phyloP scores from a whole-genome alignment of 2,113 vertebrate species.

The Poeciliopsis turrubarensis region DNA sequence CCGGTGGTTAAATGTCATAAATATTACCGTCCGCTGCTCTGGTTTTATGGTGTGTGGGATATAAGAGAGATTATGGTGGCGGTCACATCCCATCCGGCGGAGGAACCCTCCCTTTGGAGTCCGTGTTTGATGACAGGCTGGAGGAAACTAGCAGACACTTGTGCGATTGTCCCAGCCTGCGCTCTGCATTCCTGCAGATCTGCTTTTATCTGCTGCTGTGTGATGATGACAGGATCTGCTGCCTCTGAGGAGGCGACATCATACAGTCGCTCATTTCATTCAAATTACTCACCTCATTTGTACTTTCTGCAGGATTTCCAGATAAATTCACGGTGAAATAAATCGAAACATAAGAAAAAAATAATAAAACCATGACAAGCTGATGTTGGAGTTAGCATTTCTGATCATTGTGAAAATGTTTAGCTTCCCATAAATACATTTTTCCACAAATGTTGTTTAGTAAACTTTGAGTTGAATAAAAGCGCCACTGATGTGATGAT shows the following conservation, averaged over 20 bases:
- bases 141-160: constrained; percentile 65
- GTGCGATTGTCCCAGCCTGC: constrained; percentile 47
- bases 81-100: constrained; percentile 56
- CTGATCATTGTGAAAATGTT: too few species aligned
- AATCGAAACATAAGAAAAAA: too few species aligned
- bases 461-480: constrained; percentile 3
- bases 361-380: too few species aligned
- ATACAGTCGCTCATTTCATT: constrained; percentile 58
- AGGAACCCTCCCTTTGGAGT: constrained; percentile 54
- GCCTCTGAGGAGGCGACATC: constrained; percentile 45
- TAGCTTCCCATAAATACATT: too few species aligned
- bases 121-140: constrained; percentile 64
- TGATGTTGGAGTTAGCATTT: too few species aligned
- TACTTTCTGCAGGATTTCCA: not conserved
- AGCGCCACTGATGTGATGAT: too few species aligned
- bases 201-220: constrained; percentile 65
- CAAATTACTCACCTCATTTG: constrained; percentile 57
- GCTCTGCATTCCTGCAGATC: constrained; percentile 56
- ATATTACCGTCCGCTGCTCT: not conserved
- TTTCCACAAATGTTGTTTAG: too few species aligned
- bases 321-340: too few species aligned
- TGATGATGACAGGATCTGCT: constrained; percentile 61
- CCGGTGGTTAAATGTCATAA: not conserved
- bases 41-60: not conserved
- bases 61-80: not conserved